phyloP scores from a whole-genome alignment of 1,140 invertebrate species.

The Gonioctena quinquepunctata region DNA sequence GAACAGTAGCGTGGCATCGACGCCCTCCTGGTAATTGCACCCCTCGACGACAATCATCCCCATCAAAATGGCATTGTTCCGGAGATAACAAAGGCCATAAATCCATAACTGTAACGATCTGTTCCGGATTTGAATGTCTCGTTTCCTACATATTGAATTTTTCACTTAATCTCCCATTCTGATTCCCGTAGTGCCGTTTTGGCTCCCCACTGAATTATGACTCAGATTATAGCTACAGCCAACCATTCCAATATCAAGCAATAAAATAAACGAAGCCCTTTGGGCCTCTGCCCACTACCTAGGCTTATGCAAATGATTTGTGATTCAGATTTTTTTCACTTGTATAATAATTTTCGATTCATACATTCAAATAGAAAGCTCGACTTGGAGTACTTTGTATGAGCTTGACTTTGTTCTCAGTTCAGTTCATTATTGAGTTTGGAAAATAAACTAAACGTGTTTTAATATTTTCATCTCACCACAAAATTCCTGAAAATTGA shows the following conservation, averaged over 20 bases:
- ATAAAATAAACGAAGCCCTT: slow-evolving; percentile 17
- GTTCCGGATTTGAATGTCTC: slow-evolving; percentile 34
- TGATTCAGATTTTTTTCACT: background rate
- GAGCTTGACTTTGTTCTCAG: too few species aligned
- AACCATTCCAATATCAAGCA: slow-evolving; percentile 7
- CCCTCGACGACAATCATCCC: slow-evolving; percentile 25
- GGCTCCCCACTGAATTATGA: slow-evolving; percentile 17
- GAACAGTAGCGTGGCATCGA: background rate
- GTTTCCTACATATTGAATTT: slow-evolving; percentile 42
- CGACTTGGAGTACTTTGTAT: too few species aligned
- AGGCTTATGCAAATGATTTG: slow-evolving; percentile 7
- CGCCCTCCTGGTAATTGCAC: slow-evolving; percentile 1
- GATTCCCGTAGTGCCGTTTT: background rate
- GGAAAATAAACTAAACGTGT: too few species aligned
- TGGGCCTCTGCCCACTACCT: background rate
- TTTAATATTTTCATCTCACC: too few species aligned
- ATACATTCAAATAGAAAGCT: too few species aligned
- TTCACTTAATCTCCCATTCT: slow-evolving; percentile 36
- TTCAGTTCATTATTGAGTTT: too few species aligned
- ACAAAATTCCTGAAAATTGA: too few species aligned
- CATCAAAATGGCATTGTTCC: slow-evolving; percentile 30
- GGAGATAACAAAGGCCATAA: slow-evolving; percentile 36
- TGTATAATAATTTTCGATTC: too few species aligned
- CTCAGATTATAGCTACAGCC: slow-evolving; percentile 16
- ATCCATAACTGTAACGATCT: slow-evolving; percentile 44